Base-by-base conservation (phyloP, 2,113 vertebrate genomes). In the Gallinago undulata region DNA sequence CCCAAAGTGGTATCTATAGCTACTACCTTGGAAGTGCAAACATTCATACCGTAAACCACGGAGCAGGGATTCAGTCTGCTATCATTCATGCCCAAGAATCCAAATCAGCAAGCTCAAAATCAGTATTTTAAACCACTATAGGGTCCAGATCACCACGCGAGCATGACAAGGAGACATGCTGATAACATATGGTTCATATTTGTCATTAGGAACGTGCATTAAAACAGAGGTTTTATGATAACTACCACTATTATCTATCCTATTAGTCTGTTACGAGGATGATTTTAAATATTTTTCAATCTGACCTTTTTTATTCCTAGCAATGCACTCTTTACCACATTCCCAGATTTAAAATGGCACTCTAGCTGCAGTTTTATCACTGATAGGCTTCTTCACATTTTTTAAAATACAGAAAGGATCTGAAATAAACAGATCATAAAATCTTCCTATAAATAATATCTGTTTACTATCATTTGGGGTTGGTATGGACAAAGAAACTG, bases 41-140 rank as follows among this genome's bases (percentile, higher is more conserved):
- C 1, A 5, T 50, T 28, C 5, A 1, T 10, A 15, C 9, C 7
- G 6, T 9, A 27, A 45, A 31, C 2, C 3, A 27, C 5, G 4
- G 68, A 4, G 69, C 43, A 41, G n/a, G 13, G 37, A n/a, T 47
- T 33, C 24, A 6, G 9, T n/a, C 14, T 59, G 50, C 24, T 33
- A 25, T 22, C 48, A 16, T 23, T 78, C 27, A 48, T 18, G 19
- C 31, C 31, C 41, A 63, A 50, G 56, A 88, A 56, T 31, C 19
- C 53, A 63, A 68, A 72, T 4, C 56, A 5, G 6, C 14, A 25
- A 51, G 2, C 6, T 28, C 57, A 37, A 67, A 82, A 43, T 59
- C n/a, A 50, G 7, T 18, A 11, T 59, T 75, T 59, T 47, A 41
- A 68, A 50, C 3, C 23, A n/a, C 31, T 33, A 0, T 3, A 79